Conservation (phyloP, 2,113 vertebrate species). For the Percina caprodes region DNA sequence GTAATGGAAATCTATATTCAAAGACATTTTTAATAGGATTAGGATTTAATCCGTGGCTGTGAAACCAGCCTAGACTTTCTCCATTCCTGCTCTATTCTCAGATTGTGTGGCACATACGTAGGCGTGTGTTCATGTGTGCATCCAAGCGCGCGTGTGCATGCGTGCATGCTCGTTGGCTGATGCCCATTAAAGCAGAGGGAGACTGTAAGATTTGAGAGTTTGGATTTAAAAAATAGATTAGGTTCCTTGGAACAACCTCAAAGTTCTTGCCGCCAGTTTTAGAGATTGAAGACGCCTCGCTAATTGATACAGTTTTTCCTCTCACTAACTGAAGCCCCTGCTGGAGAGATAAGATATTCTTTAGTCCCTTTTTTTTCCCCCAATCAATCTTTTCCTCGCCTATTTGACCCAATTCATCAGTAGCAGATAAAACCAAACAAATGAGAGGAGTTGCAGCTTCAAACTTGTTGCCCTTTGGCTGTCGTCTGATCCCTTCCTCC, state of each 20-base stretch:
- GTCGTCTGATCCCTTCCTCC: conserved; percentile 21
- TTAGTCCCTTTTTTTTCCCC: conserved; percentile 45
- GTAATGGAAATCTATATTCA: conserved; percentile 67
- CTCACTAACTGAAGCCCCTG: conserved; percentile 29
- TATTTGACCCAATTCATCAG: conserved; percentile 74
- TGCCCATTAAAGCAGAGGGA: conserved; percentile 2
- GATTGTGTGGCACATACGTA: not conserved
- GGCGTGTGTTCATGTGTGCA: conserved; percentile 6
- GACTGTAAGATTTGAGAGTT: conserved; percentile 41
- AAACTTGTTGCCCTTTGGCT: conserved; percentile 50
- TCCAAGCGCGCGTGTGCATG: not conserved
- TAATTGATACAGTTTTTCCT: conserved; percentile 56
- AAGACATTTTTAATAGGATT: conserved; percentile 73
- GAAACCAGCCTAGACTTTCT: conserved; percentile 61
- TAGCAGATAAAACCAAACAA: conserved; percentile 67
- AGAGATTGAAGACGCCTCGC: conserved; percentile 36
- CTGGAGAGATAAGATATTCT: conserved; percentile 48
- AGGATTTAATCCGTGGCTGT: conserved; percentile 69
- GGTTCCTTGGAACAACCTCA: conserved; percentile 58
- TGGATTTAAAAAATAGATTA: conserved; percentile 55
- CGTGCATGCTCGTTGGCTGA: conserved; percentile 21
- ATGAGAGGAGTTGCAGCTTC: conserved; percentile 48
- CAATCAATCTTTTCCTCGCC: conserved; percentile 44
- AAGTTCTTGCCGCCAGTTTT: conserved; percentile 25
- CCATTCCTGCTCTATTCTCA: conserved; percentile 54